phyloP scores from a whole-genome alignment of 2,888 invertebrate species.

The Drosophila borealis region DNA sequence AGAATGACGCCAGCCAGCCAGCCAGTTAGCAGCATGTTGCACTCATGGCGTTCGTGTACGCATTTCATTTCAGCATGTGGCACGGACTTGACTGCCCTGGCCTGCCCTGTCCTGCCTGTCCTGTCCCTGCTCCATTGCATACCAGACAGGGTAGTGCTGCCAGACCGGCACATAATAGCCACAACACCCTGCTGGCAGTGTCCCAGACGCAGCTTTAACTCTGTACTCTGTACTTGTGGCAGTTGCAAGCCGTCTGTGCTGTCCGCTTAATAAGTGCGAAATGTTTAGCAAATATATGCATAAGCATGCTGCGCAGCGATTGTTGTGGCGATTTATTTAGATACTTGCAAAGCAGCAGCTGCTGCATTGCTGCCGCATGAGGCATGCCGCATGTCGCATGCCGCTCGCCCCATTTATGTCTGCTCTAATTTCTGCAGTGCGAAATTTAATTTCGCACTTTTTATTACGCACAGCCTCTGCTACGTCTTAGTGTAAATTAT shows the following conservation, averaged over 20 bases:
- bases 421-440: slow-evolving; percentile 1
- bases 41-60: slow-evolving; percentile 40
- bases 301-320: slow-evolving; percentile 11
- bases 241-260: slow-evolving; percentile 19
- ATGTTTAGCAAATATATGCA: slow-evolving; percentile 30
- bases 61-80: slow-evolving; percentile 48
- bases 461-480: neutral
- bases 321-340: slow-evolving; percentile 17
- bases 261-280: slow-evolving; percentile 5
- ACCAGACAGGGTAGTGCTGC: slow-evolving; percentile 57
- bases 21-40: slow-evolving; percentile 38
- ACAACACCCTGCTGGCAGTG: slow-evolving; percentile 36
- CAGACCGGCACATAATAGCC: slow-evolving; percentile 57
- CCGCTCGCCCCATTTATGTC: slow-evolving; percentile 16
- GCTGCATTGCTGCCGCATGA: neutral
- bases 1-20: slow-evolving; percentile 33
- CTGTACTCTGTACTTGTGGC: neutral
- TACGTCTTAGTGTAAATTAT: no score
- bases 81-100: neutral
- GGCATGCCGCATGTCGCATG: neutral
- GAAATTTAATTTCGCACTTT: slow-evolving; percentile 36
- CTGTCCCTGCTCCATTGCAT: slow-evolving; percentile 5
- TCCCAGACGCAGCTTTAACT: slow-evolving; percentile 17
- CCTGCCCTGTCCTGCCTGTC: neutral
- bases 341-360: slow-evolving; percentile 11